Evolutionary conservation across 2,797 vertebrate species (phyloP).

Genomic region (Aldrovandia affinis): DNA sequence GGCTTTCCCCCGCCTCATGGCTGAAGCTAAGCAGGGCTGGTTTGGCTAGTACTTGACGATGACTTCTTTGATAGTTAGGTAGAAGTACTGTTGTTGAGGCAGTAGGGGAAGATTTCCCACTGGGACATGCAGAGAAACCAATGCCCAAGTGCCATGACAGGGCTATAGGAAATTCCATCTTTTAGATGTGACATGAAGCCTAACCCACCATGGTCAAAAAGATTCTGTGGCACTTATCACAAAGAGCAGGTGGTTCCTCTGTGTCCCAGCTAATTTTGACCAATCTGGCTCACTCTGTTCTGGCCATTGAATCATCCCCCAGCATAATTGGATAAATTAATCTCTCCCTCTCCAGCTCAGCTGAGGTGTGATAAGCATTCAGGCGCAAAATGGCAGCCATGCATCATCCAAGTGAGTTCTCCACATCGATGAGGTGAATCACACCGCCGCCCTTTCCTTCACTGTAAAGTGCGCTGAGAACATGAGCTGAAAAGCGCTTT

Average conservation of each 20-base stretch:
- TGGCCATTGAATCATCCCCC: background rate
- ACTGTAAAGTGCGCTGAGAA: background rate
- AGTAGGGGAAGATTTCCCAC: background rate
- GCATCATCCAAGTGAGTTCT: background rate
- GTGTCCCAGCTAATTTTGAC: background rate
- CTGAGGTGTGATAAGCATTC: background rate
- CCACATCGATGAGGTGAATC: background rate
- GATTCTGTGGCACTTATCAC: background rate
- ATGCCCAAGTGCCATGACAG: background rate
- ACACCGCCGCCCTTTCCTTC: background rate
- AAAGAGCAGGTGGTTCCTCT: background rate
- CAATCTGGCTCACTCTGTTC: background rate
- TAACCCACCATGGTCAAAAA: background rate
- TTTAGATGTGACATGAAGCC: background rate
- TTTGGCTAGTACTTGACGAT: background rate
- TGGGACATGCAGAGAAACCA: background rate
- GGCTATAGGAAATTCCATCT: background rate
- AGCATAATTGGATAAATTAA: background rate
- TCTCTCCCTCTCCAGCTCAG: background rate
- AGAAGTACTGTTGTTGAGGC: background rate
- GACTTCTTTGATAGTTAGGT: background rate
- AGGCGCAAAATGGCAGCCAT: background rate
- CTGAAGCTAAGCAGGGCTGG: background rate
- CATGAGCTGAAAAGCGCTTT: background rate
- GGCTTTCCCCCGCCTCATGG: background rate